Base-by-base conservation (phyloP, 2,797 vertebrate genomes). In the Pyrocephalus nanus region DNA sequence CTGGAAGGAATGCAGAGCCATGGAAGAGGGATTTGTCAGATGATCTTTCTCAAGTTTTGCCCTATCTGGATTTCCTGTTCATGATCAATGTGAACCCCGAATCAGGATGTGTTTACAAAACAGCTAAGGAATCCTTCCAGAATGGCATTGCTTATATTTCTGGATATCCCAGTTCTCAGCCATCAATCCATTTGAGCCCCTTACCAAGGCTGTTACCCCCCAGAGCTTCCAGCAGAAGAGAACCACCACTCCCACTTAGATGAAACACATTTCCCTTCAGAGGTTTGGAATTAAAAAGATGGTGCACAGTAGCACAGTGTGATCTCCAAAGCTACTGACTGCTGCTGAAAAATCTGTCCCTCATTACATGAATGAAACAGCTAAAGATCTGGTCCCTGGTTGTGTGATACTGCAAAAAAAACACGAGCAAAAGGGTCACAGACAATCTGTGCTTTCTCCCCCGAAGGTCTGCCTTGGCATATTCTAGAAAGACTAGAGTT, bases 291-390 rank as follows among this genome's bases (percentile, higher is more conserved):
- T 29, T 15, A 2, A 51, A 51, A 11, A 10, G 48, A 8, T 2
- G 27, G 15, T 22, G 20, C 34, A 78, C 34, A n/a, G 15, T n/a
- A 61, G 8, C 58, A n/a, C 21, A 50, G 50, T 2, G 7, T 15
- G 58, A 57, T 27, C 76, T 85, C 57, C 84, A 75, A 4, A 38
- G 43, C 54, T 15, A 7, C 32, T 11, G 7, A 15, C 13, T 29
- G 29, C 40, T 80, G 65, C 81, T 93, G 26, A 21, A 34, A 79
- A 50, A 32, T 30, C 51, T 54, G 32, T 23, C 11, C 47, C 32
- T 55, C 7, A 0, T 42, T 19, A 8, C 5, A 2, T 0, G 3
- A 34, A 9, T 2, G 21, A 18, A 86, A 36, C 58, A 70, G 5
- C 43, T 53, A 53, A 90, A 69, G 81, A 58, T 27, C 27, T 53